phyloP scores from a whole-genome alignment of 2,888 invertebrate species.

The Herminia tarsipennalis region DNA sequence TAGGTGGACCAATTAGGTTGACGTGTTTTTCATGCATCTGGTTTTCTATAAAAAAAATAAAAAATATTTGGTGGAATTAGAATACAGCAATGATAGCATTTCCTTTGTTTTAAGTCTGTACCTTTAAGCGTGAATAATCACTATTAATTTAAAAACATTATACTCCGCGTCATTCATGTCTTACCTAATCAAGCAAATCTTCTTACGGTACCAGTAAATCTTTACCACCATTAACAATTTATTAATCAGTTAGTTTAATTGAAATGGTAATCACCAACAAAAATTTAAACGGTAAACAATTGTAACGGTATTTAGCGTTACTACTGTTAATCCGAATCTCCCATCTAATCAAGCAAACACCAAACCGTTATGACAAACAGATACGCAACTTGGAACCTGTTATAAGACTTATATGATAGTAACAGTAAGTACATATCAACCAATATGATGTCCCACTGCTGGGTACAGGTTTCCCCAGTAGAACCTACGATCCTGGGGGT shows the following conservation, averaged over 20 bases:
- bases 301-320: conserved; percentile 19
- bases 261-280: not conserved
- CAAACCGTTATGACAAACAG: no score
- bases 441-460: no score
- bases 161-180: not conserved
- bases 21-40: no score
- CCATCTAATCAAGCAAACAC: conserved; percentile 4
- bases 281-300: conserved; percentile 21
- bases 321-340: conserved; percentile 17
- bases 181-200: conserved; percentile 4
- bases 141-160: not conserved
- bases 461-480: no score
- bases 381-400: no score
- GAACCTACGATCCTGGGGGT: no score
- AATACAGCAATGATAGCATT: no score
- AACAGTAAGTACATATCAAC: no score
- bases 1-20: no score
- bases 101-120: not conserved
- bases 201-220: conserved; percentile 8
- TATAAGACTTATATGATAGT: no score
- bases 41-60: no score
- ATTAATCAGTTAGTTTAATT: not conserved
- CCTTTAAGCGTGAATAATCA: not conserved
- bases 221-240: conserved; percentile 1
- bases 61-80: no score